A percentile compares a stretch with the other conserved stretches of the same genome.
These are phyloP conservation scores for Malachius bipustulatus DNA, from an alignment of 2,888 invertebrate genomes.

Conservation along the genomic window DNA sequence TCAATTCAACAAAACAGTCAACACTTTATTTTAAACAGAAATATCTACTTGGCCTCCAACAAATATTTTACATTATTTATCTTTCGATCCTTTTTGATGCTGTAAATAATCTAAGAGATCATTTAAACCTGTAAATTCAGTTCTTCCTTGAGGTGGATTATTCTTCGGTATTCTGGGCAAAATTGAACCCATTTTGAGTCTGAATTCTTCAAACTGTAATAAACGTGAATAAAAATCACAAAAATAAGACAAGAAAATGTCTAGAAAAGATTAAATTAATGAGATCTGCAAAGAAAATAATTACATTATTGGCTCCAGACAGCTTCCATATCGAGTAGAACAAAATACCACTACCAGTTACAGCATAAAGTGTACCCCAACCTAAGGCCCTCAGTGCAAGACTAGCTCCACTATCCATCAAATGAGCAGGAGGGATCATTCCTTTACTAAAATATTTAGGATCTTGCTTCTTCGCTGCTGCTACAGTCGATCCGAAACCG, in stretches of 20 bases:
- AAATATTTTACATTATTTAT: conserved; percentile 22
- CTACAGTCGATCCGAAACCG: conserved; percentile 71
- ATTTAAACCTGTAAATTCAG: conserved; percentile 74
- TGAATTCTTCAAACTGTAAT: conserved; percentile 68
- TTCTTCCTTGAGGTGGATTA: conserved; percentile 66
- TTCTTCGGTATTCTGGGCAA: conserved; percentile 69
- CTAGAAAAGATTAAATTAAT: no score
- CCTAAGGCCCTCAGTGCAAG: conserved; percentile 76
- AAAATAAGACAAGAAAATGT: no score
- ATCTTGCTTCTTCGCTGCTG: conserved; percentile 67
- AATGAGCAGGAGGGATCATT: conserved; percentile 44
- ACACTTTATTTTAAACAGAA: no score
- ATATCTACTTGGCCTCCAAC: no score
- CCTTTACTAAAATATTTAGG: conserved; percentile 68
- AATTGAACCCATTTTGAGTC: conserved; percentile 62
- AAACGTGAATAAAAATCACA: no score
- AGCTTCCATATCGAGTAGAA: conserved; percentile 81
- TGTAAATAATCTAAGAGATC: conserved; percentile 73
- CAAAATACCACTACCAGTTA: conserved; percentile 70
- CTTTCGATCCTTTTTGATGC: conserved; percentile 36
- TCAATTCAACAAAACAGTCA: no score
- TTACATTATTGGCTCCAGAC: conserved; percentile 74
- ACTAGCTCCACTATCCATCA: conserved; percentile 63
- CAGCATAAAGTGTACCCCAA: conserved; percentile 78
- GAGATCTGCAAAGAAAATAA: no score